phyloP scores from a whole-genome alignment of 2,888 invertebrate species.

The Frankliniella intonsa region DNA sequence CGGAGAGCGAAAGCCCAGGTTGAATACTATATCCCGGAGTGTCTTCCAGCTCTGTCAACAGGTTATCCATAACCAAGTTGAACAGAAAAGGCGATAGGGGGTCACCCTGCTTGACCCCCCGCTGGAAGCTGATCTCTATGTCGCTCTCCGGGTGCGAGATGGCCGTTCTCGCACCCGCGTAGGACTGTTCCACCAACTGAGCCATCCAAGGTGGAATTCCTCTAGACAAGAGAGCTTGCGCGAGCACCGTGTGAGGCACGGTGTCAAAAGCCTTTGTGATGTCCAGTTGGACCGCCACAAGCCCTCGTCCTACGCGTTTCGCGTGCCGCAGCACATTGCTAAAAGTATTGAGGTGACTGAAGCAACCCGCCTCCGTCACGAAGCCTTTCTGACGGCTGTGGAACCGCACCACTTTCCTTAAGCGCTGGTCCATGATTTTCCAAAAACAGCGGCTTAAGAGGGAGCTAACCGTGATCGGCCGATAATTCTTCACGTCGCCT shows the following conservation, averaged over 20 bases:
- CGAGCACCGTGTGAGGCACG: conserved; percentile 36
- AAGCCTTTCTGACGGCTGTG: conserved; percentile 42
- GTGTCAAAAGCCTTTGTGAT: conserved; percentile 39
- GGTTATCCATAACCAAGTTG: conserved; percentile 31
- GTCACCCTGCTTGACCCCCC: conserved; percentile 36
- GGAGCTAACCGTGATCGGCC: conserved; percentile 42
- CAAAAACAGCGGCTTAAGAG: conserved; percentile 41
- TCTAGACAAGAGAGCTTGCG: neutral
- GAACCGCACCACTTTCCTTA: conserved; percentile 37
- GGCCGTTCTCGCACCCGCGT: neutral
- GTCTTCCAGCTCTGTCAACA: neutral
- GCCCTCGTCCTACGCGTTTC: conserved; percentile 34
- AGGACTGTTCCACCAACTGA: neutral
- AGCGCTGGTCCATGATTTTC: conserved; percentile 40
- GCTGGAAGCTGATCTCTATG: neutral
- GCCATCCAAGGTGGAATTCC: neutral
- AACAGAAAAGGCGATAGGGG: conserved; percentile 35
- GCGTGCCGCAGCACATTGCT: conserved; percentile 13
- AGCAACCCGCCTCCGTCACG: conserved; percentile 39
- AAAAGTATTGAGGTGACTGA: conserved; percentile 34
- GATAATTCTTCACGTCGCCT: conserved; percentile 39
- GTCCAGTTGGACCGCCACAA: conserved; percentile 36
- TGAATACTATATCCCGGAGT: too few relatives aligned
- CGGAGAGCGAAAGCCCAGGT: too few relatives aligned
- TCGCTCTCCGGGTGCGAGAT: too few relatives aligned